Evolutionary conservation across 2,888 invertebrate species (phyloP).

Genomic region (Melanargia galathea): DNA sequence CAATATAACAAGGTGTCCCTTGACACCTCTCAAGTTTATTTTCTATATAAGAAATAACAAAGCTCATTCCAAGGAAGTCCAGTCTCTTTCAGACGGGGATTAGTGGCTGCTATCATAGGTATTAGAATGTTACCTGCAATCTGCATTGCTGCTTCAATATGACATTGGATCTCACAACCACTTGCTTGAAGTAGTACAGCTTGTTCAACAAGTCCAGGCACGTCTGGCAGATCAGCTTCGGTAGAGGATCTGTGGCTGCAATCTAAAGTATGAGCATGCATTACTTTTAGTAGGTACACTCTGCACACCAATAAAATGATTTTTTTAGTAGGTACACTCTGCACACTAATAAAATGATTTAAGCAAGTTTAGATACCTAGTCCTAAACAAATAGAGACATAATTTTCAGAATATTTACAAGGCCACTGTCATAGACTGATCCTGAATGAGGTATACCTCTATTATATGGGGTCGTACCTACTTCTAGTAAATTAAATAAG

Average conservation of each 20-base stretch:
- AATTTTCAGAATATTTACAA: not conserved
- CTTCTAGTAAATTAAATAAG: no score
- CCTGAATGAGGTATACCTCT: not conserved
- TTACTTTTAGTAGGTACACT: no score
- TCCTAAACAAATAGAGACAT: no score
- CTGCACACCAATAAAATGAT: no score
- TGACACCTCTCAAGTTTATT: no score
- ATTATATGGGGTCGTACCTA: not conserved
- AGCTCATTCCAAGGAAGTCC: no score
- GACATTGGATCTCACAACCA: constrained; percentile 67
- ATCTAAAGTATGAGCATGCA: constrained; percentile 59
- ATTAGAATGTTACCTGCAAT: constrained; percentile 44
- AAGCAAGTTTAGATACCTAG: no score
- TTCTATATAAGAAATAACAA: no score
- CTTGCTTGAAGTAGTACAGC: constrained; percentile 73
- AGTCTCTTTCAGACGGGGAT: not conserved
- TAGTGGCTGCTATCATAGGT: not conserved
- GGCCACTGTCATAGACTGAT: not conserved
- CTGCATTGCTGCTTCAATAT: constrained; percentile 65
- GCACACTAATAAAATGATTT: no score
- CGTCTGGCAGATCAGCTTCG: constrained; percentile 69
- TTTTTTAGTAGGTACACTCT: no score
- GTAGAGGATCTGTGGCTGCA: constrained; percentile 63
- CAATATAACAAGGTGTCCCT: no score
- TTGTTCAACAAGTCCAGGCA: constrained; percentile 72